phyloP scores from a whole-genome alignment of 2,797 vertebrate species.

The Craterocephalus amniculus region DNA sequence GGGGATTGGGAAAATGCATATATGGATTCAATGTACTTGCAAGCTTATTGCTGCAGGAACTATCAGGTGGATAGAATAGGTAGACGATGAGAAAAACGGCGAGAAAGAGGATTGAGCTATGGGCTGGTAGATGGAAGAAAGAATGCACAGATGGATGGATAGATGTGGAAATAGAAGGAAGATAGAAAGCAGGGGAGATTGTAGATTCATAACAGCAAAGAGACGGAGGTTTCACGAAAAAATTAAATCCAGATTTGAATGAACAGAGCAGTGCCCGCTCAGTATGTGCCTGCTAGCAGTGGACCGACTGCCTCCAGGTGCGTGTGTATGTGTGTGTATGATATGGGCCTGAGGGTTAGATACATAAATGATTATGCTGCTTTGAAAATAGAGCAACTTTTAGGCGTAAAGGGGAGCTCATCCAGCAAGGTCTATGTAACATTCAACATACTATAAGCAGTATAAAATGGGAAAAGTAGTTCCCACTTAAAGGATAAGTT shows the following conservation, averaged over 20 bases:
- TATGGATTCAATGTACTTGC: not conserved
- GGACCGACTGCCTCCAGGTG: not conserved
- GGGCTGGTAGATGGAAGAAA: not conserved
- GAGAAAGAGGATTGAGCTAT: constrained; percentile 8
- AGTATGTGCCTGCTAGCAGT: not conserved
- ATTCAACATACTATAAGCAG: not conserved
- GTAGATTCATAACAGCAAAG: not conserved
- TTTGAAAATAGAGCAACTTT: not conserved
- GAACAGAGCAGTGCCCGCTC: not conserved
- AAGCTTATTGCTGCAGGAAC: not conserved
- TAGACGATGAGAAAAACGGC: constrained; percentile 1
- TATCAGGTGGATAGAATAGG: constrained; percentile 4
- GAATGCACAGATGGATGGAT: not conserved
- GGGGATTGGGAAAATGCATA: not conserved
- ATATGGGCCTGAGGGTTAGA: not conserved
- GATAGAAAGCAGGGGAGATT: not conserved
- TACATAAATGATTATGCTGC: not conserved
- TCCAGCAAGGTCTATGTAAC: not conserved
- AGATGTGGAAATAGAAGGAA: not conserved
- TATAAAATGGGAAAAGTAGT: not conserved
- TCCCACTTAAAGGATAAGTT: no score
- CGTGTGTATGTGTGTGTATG: not conserved
- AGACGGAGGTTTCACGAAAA: not conserved
- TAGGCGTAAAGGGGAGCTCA: not conserved
- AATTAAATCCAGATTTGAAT: not conserved